Base-by-base conservation (phyloP, 2,113 vertebrate species). In the Nanger granti region DNA sequence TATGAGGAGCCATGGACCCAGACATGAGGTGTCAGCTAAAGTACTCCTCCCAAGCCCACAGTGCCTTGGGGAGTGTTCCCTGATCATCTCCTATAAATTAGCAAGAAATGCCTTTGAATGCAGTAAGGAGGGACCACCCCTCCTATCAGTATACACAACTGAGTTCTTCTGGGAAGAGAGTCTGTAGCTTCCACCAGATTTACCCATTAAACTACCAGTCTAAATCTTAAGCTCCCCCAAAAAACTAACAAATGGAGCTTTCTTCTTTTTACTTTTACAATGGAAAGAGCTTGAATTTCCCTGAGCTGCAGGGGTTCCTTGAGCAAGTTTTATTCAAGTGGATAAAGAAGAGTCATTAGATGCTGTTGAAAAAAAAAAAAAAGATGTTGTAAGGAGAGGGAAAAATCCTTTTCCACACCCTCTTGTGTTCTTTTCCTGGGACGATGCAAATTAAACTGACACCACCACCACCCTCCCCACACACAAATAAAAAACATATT, bases 381-480 rank as follows among this genome's bases (percentile, higher is more conserved):
- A 73, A 73, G 0, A 41, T 24, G 5, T 24, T 76, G 22, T 76
- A 76, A 76, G 5, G 22, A 76, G n/a, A 76, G 69, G 69, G n/a
- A 37, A 57, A 57, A 85, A 57, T 12, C 22, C 22, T 41, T 85
- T 29, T 28, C 41, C 7, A 13, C 20, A 41, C 17, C 24, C 31
- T 69, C 17, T 59, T 90, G 20, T 6, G 17, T 49, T 90, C 34
- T 4, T 17, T 87, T 7, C 24, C 79, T 18, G 31, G 12, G 24
- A 28, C 1, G 54, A 31, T 73, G 41, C 29, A 52, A 60, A 85
- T 90, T 52, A 73, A 95, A 76, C 8, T 24, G 31, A 49, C 60
- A 41, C 41, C 9, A 18, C 64, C 64, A 0, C 15, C 64, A 1
- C 64, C 66, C 1, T 4, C 34, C 0, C 54, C 1, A 37, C 69